Conservation (phyloP, 1,140 invertebrate genomes). For the Penaeus vannamei region DNA sequence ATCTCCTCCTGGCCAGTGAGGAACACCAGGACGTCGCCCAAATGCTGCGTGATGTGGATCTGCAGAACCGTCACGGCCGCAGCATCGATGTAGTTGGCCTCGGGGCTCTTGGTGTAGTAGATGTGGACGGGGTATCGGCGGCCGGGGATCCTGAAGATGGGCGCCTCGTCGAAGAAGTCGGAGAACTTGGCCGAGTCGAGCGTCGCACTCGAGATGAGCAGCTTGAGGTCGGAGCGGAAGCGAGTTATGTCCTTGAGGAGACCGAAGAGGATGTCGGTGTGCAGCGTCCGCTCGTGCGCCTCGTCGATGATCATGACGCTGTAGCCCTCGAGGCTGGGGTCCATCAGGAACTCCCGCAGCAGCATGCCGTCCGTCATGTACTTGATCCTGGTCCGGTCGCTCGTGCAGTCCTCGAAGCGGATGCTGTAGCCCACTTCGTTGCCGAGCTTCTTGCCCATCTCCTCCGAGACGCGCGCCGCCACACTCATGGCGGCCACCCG, state of each 20-base stretch:
- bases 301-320: slow-evolving; percentile 99
- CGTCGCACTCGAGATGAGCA: slow-evolving; percentile 98
- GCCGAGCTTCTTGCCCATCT: slow-evolving; percentile 81
- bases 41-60: slow-evolving; percentile 96
- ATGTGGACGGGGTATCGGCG: slow-evolving; percentile 90
- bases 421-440: slow-evolving; percentile 83
- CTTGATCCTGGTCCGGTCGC: slow-evolving; percentile 87
- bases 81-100: slow-evolving; percentile 98
- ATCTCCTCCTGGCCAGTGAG: slow-evolving; percentile 96
- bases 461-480: slow-evolving; percentile 81
- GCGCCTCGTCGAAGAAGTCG: slow-evolving; percentile 98
- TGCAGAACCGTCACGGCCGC: slow-evolving; percentile 96
- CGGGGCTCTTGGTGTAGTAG: slow-evolving; percentile 98
- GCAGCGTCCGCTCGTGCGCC: slow-evolving; percentile 97
- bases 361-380: slow-evolving; percentile 99
- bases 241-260: slow-evolving; percentile 97
- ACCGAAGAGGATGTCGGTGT: slow-evolving; percentile 98
- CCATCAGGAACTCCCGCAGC: slow-evolving; percentile 96
- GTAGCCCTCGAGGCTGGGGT: slow-evolving; percentile 94
- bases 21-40: slow-evolving; percentile 97
- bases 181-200: slow-evolving; percentile 99
- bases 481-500: slow-evolving; percentile 88
- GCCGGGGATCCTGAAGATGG: slow-evolving; percentile 97
- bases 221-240: slow-evolving; percentile 94
- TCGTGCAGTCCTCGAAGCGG: slow-evolving; percentile 86